A percentile compares a stretch with the other conserved stretches of the same genome.
Conservation (phyloP, 2,113 vertebrate species). For the Grus americana region DNA sequence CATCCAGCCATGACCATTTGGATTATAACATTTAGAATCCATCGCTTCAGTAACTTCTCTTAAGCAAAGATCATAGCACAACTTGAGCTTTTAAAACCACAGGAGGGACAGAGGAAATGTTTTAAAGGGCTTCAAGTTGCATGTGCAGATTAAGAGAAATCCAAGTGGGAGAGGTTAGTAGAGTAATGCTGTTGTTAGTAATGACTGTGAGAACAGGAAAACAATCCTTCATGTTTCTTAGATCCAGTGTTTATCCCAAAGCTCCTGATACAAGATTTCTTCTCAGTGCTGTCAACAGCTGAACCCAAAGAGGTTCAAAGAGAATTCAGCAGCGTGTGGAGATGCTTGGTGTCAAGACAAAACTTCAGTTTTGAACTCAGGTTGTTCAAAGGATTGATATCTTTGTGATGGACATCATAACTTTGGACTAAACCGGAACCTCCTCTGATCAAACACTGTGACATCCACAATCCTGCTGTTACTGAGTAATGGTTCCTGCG, state of each 20-base stretch:
- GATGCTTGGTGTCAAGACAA: background rate
- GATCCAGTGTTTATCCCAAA: background rate
- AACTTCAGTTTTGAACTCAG: background rate
- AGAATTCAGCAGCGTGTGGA: background rate
- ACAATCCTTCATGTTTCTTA: background rate
- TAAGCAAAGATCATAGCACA: conserved; percentile 28
- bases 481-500: accelerated
- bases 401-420: accelerated
- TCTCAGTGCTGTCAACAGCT: background rate
- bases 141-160: background rate
- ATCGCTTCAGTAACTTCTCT: background rate
- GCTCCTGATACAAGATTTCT: background rate
- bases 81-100: conserved; percentile 16
- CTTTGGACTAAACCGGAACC: background rate
- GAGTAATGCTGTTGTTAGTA: background rate
- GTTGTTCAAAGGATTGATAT: background rate
- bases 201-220: background rate
- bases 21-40: conserved; percentile 16
- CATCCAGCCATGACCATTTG: background rate
- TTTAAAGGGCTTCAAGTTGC: background rate
- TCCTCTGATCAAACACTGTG: background rate
- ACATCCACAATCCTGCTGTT: background rate
- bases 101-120: background rate
- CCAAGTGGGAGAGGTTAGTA: conserved; percentile 8
- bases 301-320: background rate